Evolutionary conservation across 1,140 invertebrate genomes (phyloP), one percentile per base, ranked within the genome.

Genomic region (Platyscapa corneri): DNA sequence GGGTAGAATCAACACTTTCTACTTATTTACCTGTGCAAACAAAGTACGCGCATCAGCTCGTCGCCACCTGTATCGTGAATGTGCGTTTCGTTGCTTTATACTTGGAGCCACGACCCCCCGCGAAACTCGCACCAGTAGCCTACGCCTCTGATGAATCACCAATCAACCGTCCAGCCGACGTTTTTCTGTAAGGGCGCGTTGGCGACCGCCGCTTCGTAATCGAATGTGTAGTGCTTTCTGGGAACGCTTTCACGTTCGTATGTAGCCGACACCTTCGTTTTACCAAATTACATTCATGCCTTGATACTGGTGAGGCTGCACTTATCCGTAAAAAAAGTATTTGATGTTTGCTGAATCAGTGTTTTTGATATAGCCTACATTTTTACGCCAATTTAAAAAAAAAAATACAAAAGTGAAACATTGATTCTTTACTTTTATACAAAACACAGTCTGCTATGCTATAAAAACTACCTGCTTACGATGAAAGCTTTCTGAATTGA

Each of bases 71-170:
- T 46, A 46, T 23, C 20, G 39, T 67, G 60, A 67, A 46, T 23
- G 53, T 32, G 78, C 78, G 60, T 64, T 46, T 39, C 39, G 34
- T 18, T 27, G 70, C 6, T n/a, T 74, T n/a, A n/a, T 1, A n/a
- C 64, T 42, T 7, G 18, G 60, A 46, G 79, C 27, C 49, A 20
- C 53, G 77, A 75, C 76, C 77, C 84, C 77, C 84, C 77, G 88
- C 87, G 88, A 84, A 87, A 88, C 72, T 46, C 77, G 32, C 86
- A 85, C 74, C 42, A 37, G 1, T 27, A 37, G n/a, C 46, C 46
- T 1, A 32, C 16, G 60, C 82, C 39, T 86, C 70, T 82, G 79
- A 88, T 91, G 90, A 91, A 90, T 91, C 90, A 91, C 89, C 89
- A 86, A 89, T 89, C 87, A 87, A 87, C 86, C 83, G 77, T 87